Percentiles rank a stretch among this genome's conserved stretches.
Evolutionary conservation across 2,888 invertebrate species (phyloP).

Genomic region (Pristionchus maxplancki): DNA sequence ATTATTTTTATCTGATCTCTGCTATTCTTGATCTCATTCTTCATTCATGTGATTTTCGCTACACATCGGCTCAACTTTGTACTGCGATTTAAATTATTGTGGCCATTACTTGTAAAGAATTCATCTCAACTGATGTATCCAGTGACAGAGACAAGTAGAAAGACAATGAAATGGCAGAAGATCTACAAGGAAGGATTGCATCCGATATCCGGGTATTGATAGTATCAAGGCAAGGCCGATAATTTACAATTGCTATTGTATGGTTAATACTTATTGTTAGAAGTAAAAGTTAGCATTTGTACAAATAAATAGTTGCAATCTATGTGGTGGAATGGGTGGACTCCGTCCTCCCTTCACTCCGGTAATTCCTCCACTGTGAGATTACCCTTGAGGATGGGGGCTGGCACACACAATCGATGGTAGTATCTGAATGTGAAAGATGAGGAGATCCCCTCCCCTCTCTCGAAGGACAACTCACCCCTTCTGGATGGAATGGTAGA

Average conservation of each 20-base stretch:
- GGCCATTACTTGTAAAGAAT: neutral
- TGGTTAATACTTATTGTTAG: constrained; percentile 5
- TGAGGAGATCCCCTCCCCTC: no score
- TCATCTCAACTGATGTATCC: neutral
- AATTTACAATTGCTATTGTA: neutral
- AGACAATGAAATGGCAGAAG: neutral
- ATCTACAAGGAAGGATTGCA: neutral
- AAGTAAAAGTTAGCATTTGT: neutral
- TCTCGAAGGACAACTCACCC: neutral
- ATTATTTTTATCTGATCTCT: neutral
- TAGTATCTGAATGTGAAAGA: neutral
- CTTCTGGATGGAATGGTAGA: neutral
- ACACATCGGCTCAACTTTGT: constrained; percentile 7
- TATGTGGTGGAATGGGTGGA: neutral
- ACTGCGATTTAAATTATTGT: neutral
- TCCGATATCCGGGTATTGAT: neutral
- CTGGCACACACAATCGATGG: constrained; percentile 1
- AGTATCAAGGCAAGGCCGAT: neutral
- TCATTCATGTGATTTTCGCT: neutral
- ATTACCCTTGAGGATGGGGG: constrained; percentile 8
- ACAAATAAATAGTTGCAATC: neutral
- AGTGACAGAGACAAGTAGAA: neutral
- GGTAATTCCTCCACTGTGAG: constrained; percentile 12
- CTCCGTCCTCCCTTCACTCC: neutral
- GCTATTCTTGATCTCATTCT: neutral